Percentiles rank a stretch among this genome's conserved stretches.
These are phyloP conservation scores for Andrena camellia DNA, from an alignment of 2,888 invertebrate genomes.

Conservation along the genomic window DNA sequence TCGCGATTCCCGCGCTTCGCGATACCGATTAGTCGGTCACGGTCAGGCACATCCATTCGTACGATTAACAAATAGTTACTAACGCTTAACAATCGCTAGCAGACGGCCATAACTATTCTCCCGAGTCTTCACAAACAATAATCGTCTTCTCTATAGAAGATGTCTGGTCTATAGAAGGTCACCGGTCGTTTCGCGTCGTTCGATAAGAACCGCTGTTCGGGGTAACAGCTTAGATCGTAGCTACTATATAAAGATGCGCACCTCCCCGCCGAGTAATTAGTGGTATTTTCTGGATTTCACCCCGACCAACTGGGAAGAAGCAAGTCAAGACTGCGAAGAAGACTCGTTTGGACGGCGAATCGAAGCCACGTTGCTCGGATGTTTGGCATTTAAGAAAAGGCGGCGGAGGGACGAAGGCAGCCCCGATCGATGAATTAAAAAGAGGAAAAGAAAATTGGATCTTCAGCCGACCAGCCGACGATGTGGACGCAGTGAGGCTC, in stretches of 20 bases:
- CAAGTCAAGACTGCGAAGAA: too few species aligned
- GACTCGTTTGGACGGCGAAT: too few species aligned
- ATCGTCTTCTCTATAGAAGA: too few species aligned
- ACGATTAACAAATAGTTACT: not conserved
- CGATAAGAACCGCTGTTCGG: too few species aligned
- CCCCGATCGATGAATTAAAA: not conserved
- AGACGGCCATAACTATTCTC: too few species aligned
- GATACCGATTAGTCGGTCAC: not conserved
- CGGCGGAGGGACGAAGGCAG: not conserved
- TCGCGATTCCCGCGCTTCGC: constrained; percentile 15
- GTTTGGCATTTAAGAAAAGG: not conserved
- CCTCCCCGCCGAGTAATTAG: not conserved
- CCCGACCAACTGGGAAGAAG: too few species aligned
- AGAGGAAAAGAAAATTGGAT: not conserved
- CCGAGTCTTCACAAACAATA: too few species aligned
- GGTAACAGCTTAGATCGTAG: too few species aligned
- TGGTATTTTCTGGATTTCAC: not conserved
- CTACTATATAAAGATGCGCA: not conserved
- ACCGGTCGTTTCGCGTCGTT: not conserved
- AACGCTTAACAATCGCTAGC: not conserved
- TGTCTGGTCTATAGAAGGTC: not conserved
- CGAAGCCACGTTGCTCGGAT: not conserved
- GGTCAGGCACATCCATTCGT: not conserved
- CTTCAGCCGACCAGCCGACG: not conserved
- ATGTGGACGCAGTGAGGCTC: not conserved